A percentile compares a stretch with the other conserved stretches of the same genome.
Conservation (phyloP, 2,113 vertebrate species). For the Ciconia maguari region DNA sequence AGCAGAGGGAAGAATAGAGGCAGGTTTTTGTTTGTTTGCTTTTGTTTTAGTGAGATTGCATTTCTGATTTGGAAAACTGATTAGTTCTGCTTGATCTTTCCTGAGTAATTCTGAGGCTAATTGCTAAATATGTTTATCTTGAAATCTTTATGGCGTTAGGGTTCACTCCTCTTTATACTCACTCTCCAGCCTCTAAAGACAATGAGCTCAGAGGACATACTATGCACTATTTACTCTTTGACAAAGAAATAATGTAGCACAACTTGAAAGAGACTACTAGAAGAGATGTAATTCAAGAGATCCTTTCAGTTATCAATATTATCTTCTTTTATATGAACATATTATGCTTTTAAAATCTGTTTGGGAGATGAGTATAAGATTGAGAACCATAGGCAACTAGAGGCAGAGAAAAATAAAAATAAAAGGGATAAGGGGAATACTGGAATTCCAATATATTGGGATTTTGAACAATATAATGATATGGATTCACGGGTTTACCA, state of each 20-base stretch:
- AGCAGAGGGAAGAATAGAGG: neutral
- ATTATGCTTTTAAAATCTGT: neutral
- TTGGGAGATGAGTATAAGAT: neutral
- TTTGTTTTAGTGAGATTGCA: neutral
- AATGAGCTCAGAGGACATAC: neutral
- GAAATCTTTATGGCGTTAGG: neutral
- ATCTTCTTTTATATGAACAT: neutral
- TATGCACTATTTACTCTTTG: neutral
- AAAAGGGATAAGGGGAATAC: neutral
- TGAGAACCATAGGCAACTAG: neutral
- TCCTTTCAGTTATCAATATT: neutral
- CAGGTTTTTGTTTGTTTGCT: neutral
- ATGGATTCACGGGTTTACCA: fast-evolving
- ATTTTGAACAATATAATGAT: neutral
- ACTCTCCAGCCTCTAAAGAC: neutral
- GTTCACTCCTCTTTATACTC: neutral
- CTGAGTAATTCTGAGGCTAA: neutral
- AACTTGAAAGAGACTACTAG: neutral
- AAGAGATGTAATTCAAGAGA: neutral
- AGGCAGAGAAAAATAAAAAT: neutral
- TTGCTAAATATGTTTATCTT: neutral
- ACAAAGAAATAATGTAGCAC: neutral
- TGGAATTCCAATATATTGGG: neutral
- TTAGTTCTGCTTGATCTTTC: neutral
- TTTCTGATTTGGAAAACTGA: neutral